Conservation (phyloP, 1,140 invertebrate species). For the Pseudomyrmex gracilis region DNA sequence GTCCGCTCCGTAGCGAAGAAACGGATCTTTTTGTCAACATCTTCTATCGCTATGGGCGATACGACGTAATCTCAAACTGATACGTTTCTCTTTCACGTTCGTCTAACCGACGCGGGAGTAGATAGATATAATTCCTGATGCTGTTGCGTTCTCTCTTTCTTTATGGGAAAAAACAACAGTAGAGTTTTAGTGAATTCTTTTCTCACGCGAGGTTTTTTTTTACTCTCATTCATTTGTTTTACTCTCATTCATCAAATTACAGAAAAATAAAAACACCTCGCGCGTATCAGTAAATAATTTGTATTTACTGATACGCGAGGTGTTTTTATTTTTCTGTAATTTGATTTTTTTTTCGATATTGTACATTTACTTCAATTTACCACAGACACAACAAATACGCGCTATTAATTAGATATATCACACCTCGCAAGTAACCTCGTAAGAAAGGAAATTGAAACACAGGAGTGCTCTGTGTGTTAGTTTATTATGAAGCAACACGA, state of each 20-base stretch:
- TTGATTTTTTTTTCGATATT: not conserved
- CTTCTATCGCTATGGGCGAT: constrained; percentile 46
- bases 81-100: constrained; percentile 22
- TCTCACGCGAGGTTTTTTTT: not conserved
- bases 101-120: constrained; percentile 11
- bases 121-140: not conserved
- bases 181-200: not conserved
- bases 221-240: not conserved
- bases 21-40: constrained; percentile 28
- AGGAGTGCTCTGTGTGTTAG: too few relatives aligned
- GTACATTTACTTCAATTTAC: not conserved
- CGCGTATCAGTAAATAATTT: not conserved
- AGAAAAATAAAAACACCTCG: too few relatives aligned
- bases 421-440: too few relatives aligned
- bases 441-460: too few relatives aligned
- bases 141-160: not conserved
- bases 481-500: not conserved
- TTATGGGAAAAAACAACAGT: not conserved
- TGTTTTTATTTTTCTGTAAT: not conserved
- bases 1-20: not conserved
- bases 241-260: too few relatives aligned
- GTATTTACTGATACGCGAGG: not conserved
- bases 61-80: constrained; percentile 27
- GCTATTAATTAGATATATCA: too few relatives aligned
- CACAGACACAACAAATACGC: too few relatives aligned